These are phyloP conservation scores for Falco punctatus DNA, from an alignment of 2,113 vertebrate species.

Conservation along the genomic window DNA sequence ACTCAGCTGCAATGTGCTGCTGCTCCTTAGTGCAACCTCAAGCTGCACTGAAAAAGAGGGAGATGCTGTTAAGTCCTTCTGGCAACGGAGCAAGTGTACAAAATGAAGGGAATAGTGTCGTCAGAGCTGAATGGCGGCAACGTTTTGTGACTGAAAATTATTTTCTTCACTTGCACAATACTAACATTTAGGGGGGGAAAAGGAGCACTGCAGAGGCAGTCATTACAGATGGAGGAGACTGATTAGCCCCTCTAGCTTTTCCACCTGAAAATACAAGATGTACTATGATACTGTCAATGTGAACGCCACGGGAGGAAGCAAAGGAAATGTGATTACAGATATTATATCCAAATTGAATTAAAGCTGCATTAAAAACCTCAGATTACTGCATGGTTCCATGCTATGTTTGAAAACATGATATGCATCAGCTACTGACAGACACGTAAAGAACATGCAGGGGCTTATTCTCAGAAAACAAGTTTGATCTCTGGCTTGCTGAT, in stretches of 20 bases:
- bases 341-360: constrained; percentile 52
- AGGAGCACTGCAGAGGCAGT: neutral
- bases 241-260: neutral
- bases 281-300: neutral
- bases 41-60: neutral
- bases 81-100: neutral
- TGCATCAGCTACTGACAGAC: neutral
- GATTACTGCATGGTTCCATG: neutral
- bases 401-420: neutral
- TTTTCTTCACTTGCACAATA: neutral
- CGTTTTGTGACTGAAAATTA: neutral
- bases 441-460: neutral
- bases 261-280: constrained; percentile 27
- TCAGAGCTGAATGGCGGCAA: neutral
- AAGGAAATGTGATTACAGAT: constrained; percentile 52
- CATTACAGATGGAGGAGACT: neutral
- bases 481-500: neutral
- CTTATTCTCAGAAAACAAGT: neutral
- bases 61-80: neutral
- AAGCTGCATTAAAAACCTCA: constrained; percentile 17
- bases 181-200: neutral
- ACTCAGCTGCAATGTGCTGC: neutral
- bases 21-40: neutral
- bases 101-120: neutral
- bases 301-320: constrained; percentile 15